A percentile compares a stretch with the other conserved stretches of the same genome.
These are phyloP conservation scores for Oedothorax gibbosus DNA, from an alignment of 1,140 invertebrate species.

Conservation along the genomic window DNA sequence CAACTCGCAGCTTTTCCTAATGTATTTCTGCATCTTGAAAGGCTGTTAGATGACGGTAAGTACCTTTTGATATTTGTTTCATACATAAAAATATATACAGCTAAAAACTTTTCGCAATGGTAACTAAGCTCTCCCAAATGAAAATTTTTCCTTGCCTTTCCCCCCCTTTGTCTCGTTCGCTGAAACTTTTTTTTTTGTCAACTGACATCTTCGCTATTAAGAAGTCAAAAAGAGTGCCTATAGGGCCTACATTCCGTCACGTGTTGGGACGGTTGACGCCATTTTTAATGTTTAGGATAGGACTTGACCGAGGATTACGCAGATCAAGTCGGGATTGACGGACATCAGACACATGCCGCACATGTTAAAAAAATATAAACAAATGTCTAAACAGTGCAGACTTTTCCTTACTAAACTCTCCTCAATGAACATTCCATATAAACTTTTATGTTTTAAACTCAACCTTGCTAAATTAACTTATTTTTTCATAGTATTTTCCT, in stretches of 20 bases:
- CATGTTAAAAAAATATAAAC: too few species aligned
- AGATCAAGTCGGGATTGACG: too few species aligned
- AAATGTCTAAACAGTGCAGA: too few species aligned
- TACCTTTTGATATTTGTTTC: constrained; percentile 45
- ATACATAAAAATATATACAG: background rate
- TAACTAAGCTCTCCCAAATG: background rate
- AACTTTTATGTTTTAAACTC: too few species aligned
- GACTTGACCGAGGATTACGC: background rate
- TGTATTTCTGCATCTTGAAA: constrained; percentile 98
- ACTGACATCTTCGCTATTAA: background rate
- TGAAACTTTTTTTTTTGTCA: constrained; percentile 29
- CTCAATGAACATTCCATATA: too few species aligned
- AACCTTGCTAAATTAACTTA: too few species aligned
- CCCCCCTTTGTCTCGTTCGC: constrained; percentile 3
- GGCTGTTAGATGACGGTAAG: constrained; percentile 99
- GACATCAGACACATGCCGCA: too few species aligned
- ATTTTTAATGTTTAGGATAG: constrained; percentile 47
- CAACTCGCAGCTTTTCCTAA: constrained; percentile 99
- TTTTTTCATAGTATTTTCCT: too few species aligned
- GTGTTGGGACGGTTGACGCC: constrained; percentile 45
- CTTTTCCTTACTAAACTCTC: too few species aligned
- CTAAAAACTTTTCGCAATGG: background rate
- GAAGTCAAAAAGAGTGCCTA: constrained; percentile 7
- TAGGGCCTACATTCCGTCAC: constrained; percentile 40
- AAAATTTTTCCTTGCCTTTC: background rate